phyloP scores from a whole-genome alignment of 2,797 vertebrate genomes.

The Phalanger gymnotis region DNA sequence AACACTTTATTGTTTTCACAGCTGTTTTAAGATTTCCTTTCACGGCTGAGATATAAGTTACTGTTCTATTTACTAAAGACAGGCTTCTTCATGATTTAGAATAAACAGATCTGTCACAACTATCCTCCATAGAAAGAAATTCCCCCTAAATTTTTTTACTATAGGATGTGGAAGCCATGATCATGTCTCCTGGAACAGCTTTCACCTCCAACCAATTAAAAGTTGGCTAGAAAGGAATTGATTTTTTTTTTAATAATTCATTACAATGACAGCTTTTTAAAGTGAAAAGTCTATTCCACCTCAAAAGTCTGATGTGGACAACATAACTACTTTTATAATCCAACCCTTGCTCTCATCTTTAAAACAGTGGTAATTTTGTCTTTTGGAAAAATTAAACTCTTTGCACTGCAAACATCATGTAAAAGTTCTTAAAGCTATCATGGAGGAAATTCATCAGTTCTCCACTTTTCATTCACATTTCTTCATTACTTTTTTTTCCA shows the following conservation, averaged over 20 bases:
- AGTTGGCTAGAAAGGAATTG: slow-evolving; percentile 17
- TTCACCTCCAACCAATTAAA: slow-evolving; percentile 22
- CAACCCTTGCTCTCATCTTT: slow-evolving; percentile 58
- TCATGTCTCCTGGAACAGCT: not conserved
- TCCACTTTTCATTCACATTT: slow-evolving; percentile 44
- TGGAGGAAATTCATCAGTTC: slow-evolving; percentile 44
- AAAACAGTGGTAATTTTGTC: not conserved
- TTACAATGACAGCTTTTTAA: not conserved
- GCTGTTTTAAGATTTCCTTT: slow-evolving; percentile 18
- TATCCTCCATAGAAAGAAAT: slow-evolving; percentile 10
- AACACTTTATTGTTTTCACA: slow-evolving; percentile 16
- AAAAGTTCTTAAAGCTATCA: not conserved
- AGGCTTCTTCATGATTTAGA: slow-evolving; percentile 20
- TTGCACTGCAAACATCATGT: slow-evolving; percentile 46
- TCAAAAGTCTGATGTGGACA: not conserved
- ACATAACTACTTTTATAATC: not conserved
- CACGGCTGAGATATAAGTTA: not conserved
- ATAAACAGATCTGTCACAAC: not conserved
- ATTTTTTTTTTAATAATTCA: not conserved
- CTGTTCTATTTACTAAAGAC: slow-evolving; percentile 2
- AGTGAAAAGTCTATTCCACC: not conserved
- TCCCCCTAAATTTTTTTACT: not conserved
- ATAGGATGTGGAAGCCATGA: not conserved
- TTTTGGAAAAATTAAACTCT: slow-evolving; percentile 59
- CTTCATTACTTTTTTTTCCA: slow-evolving; percentile 2